Evolutionary conservation across 2,113 vertebrate genomes (phyloP), one percentile per base, ranked within the genome.

Genomic region (Microcebus ravelobensis): DNA sequence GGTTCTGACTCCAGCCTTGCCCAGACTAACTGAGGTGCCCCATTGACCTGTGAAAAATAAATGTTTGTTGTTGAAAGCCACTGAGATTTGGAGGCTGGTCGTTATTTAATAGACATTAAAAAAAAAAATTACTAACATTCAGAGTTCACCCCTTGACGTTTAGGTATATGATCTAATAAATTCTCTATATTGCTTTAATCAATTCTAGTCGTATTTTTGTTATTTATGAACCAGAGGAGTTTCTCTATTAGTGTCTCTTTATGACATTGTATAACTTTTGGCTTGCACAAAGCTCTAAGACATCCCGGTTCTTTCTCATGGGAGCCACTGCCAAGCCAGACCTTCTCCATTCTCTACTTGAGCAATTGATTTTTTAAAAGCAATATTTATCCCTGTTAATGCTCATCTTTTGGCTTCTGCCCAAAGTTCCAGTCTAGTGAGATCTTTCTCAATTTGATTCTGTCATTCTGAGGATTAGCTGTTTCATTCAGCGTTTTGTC

Each of bases 401-500:
- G 10, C 14, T 82, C 39, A 57, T 95, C 88, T 91, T 92, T 85
- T 94, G 90, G 84, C 81, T 85, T 80, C 12, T 25, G 50, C 6
- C 55, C 67, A 86, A 4, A 82, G 50, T 87, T 96, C 73, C 77
- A 87, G 82, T 85, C 83, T 68, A 85, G 73, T 74, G 77, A 65
- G 55, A 74, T 87, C 73, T 68, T 95, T 96, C 93, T 96, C 74
- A 65, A 48, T 92, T 80, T 83, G 55, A 79, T 76, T 93, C 29
- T 83, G 77, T 96, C 65, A 79, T 87, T 90, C 85, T 36, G 48
- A 88, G 36, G 59, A 90, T 91, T 86, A 97, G 31, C 61, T 70
- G 23, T 81, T 77, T 50, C 55, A 90, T 83, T 96, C 55, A 73
- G 50, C 73, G 59, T 91, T 77, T 90, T 95, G 92, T 96, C 89